A percentile compares a stretch with the other conserved stretches of the same genome.
Evolutionary conservation across 2,888 invertebrate species (phyloP).

Genomic region (Brachypalpus laphriformis): DNA sequence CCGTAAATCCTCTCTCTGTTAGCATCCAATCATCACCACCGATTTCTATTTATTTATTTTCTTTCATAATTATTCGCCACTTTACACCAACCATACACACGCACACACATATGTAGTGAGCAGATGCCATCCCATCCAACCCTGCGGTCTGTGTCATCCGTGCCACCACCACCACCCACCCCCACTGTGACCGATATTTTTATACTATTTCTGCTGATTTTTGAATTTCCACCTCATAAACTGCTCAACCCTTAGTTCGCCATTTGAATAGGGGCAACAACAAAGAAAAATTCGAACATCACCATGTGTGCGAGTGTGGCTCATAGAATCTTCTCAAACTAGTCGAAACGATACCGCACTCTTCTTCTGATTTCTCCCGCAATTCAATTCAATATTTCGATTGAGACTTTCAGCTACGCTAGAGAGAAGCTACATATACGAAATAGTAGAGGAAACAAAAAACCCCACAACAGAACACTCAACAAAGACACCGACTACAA

Average conservation of each 20-base stretch:
- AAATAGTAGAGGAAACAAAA: background rate
- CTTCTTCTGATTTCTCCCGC: conserved; percentile 50
- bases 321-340: conserved; percentile 49
- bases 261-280: background rate
- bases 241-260: conserved; percentile 29
- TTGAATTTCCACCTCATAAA: conserved; percentile 40
- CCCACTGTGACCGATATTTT: conserved; percentile 42
- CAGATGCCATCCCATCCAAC: conserved; percentile 3
- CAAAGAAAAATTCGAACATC: background rate
- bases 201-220: conserved; percentile 45
- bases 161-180: background rate
- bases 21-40: background rate
- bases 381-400: conserved; percentile 59
- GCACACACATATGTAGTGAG: background rate
- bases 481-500: conserved; percentile 62
- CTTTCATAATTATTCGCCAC: conserved; percentile 31
- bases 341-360: conserved; percentile 49
- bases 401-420: conserved; percentile 37
- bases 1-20: conserved; percentile 32
- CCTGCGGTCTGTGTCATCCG: conserved; percentile 1
- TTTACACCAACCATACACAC: background rate
- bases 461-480: conserved; percentile 13
- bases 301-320: background rate
- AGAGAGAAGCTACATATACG: conserved; percentile 8
- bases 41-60: conserved; percentile 46